Conservation (phyloP, 2,888 invertebrate genomes). For the Brassicogethes aeneus region DNA sequence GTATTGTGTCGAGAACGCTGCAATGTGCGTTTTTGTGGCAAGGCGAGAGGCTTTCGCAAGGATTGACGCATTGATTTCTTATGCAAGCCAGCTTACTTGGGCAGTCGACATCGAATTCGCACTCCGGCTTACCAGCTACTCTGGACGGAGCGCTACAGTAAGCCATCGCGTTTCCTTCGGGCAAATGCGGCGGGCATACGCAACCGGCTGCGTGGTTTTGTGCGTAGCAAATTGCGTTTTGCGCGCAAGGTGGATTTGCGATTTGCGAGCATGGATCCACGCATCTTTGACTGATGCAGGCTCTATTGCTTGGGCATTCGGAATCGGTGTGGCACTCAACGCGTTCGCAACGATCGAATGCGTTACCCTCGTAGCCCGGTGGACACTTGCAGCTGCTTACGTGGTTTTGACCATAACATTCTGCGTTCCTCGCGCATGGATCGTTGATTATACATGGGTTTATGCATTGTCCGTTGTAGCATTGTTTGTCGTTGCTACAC, state of each 20-base stretch:
- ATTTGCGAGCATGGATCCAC: conserved; percentile 66
- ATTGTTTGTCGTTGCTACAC: conserved; percentile 70
- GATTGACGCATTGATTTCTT: conserved; percentile 66
- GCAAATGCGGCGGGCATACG: conserved; percentile 70
- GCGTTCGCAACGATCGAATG: conserved; percentile 66
- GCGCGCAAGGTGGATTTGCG: conserved; percentile 65
- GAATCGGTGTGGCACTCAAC: conserved; percentile 70
- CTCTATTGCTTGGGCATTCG: conserved; percentile 69
- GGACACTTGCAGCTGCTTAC: conserved; percentile 74
- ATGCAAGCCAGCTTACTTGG: conserved; percentile 75
- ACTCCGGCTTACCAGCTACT: conserved; percentile 53
- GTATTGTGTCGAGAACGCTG: conserved; percentile 74
- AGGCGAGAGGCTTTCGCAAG: conserved; percentile 66
- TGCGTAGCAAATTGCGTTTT: conserved; percentile 72
- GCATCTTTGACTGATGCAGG: conserved; percentile 65
- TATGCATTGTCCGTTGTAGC: conserved; percentile 73
- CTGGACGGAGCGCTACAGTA: conserved; percentile 54
- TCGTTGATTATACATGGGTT: conserved; percentile 72
- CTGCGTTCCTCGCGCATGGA: conserved; percentile 76
- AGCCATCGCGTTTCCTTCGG: conserved; percentile 70
- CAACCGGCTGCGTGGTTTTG: conserved; percentile 75
- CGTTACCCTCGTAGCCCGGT: conserved; percentile 68
- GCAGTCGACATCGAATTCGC: conserved; percentile 70
- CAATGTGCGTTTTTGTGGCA: conserved; percentile 69
- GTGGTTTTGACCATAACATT: conserved; percentile 74